Evolutionary conservation across 2,113 vertebrate species (phyloP).

Genomic region (Zapus hudsonius): DNA sequence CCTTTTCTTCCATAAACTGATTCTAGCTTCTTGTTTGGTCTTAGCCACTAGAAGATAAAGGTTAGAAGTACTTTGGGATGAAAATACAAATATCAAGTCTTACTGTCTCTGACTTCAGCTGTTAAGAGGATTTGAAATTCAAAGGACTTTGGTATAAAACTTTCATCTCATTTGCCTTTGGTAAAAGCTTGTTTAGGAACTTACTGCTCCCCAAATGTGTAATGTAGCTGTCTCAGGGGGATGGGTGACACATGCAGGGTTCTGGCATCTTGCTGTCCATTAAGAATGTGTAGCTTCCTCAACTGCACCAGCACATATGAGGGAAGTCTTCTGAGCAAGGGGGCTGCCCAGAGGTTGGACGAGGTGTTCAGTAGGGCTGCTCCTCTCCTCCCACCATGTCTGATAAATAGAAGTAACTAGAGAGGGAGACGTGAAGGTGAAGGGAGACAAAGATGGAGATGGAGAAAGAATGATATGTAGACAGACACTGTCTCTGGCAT

Average conservation of each 20-base stretch:
- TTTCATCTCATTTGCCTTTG: neutral
- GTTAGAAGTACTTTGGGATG: neutral
- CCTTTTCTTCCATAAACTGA: too few relatives aligned
- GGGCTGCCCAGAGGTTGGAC: accelerated
- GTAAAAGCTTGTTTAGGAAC: neutral
- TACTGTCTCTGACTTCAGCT: neutral
- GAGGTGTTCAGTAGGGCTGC: neutral
- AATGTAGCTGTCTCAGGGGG: too few relatives aligned
- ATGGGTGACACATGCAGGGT: neutral
- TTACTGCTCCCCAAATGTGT: neutral
- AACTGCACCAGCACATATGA: accelerated
- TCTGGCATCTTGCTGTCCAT: neutral
- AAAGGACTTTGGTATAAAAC: neutral
- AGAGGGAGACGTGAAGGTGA: neutral
- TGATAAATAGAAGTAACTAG: neutral
- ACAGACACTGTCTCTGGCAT: neutral
- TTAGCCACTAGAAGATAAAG: too few relatives aligned
- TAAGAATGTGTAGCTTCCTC: neutral
- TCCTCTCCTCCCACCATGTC: neutral
- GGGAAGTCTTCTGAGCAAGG: neutral
- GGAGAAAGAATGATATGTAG: neutral
- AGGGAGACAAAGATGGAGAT: neutral
- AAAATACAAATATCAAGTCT: neutral
- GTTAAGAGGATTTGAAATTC: neutral
- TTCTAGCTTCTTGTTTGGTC: too few relatives aligned